Conservation (phyloP, 2,888 invertebrate species). For the Trissoscelio sp. region DNA sequence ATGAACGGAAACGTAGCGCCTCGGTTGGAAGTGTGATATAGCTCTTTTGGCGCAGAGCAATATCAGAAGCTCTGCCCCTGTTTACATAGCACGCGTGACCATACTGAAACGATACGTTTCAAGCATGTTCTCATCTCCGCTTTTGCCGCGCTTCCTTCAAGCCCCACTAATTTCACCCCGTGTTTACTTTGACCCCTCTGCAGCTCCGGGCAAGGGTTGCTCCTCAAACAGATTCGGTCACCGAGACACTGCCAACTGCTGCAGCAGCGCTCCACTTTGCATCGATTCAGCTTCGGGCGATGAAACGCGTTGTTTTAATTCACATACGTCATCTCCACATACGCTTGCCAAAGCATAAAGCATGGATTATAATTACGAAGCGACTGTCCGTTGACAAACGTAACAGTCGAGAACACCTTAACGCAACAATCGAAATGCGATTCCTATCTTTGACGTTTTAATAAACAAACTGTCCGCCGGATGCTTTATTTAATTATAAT, state of each 20-base stretch:
- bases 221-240: slow-evolving; percentile 81
- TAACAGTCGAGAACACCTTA: neutral
- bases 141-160: slow-evolving; percentile 62
- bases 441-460: slow-evolving; percentile 33
- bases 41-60: slow-evolving; percentile 72
- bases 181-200: slow-evolving; percentile 78
- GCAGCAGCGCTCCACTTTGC: slow-evolving; percentile 60
- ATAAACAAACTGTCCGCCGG: slow-evolving; percentile 17
- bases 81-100: slow-evolving; percentile 81
- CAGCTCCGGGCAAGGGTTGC: slow-evolving; percentile 79
- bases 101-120: slow-evolving; percentile 80
- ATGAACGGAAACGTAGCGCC: slow-evolving; percentile 49
- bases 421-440: slow-evolving; percentile 1
- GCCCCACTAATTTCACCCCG: slow-evolving; percentile 69
- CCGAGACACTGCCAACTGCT: slow-evolving; percentile 73
- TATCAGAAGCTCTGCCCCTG: slow-evolving; percentile 80
- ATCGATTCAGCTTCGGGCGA: slow-evolving; percentile 57
- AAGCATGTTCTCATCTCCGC: slow-evolving; percentile 70
- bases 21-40: slow-evolving; percentile 49
- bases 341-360: slow-evolving; percentile 17
- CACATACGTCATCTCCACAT: slow-evolving; percentile 38
- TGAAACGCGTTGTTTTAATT: slow-evolving; percentile 58
- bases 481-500: slow-evolving; percentile 12
- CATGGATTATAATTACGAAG: slow-evolving; percentile 42
- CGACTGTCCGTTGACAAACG: slow-evolving; percentile 39